Evolutionary conservation across 2,888 invertebrate species (phyloP), one percentile per base, ranked within the genome.

Genomic region (Eristalis pertinax): DNA sequence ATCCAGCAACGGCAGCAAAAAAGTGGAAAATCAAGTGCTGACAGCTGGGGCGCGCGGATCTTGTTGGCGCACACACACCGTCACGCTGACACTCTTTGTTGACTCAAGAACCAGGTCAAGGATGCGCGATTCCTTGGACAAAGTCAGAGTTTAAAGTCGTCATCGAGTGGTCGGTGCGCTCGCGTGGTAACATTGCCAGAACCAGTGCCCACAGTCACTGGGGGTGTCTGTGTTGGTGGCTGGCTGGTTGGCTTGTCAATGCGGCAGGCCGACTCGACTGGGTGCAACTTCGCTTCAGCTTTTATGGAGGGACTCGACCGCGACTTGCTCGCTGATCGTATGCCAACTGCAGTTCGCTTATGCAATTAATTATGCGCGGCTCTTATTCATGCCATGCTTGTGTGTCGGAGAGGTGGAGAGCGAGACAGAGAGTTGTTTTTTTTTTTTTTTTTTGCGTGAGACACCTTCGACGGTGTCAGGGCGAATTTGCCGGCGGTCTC

Each of bases 71-170:
- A 56, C 29, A 64, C 63, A 35, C 15, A 24, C 82, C 38, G 10
- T 29, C 63, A 56, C 32, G 15, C 38, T 26, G 50, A 65, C 73
- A 68, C 70, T 69, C 82, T 69, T 90, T 92, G 91, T 91, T 91
- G 90, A 91, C 92, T 92, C 91, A 91, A 92, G 92, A 92, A 92
- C 92, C 92, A 91, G 92, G 92, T 92, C 92, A 92, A 92, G 92
- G 92, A 92, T 92, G 90, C 89, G 79, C 89, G 79, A 89, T 89
- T 89, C 89, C 89, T 89, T 89, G 89, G 90, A 90, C 91, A 90
- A 89, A 89, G 88, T 88, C 88, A 88, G 84, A 88, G 88, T 88
- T 88, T 84, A 84, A 88, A 88, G 77, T 88, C 88, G 88, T 86
- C 86, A 78, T 78, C 81, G 70, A 38, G 22, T 76, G 65, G 43